A percentile compares a stretch with the other conserved stretches of the same genome.
Evolutionary conservation across 2,113 vertebrate genomes (phyloP).

Genomic region (Nothobranchius furzeri): DNA sequence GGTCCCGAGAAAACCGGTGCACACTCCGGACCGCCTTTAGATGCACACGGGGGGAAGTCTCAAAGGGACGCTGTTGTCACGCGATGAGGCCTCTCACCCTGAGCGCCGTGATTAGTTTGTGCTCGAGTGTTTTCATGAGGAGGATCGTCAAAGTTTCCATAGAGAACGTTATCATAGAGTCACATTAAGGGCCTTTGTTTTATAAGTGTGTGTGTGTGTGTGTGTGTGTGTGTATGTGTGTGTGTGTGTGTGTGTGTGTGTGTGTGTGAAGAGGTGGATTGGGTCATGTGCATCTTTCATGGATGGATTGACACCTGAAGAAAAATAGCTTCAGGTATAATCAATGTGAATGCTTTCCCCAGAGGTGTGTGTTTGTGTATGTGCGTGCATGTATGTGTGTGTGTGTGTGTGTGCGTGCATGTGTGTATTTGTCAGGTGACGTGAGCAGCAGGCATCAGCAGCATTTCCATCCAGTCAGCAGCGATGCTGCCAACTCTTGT

Average conservation of each 20-base stretch:
- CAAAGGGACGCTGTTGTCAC: constrained; percentile 46
- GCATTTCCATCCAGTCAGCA: constrained; percentile 76
- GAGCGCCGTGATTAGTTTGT: constrained; percentile 47
- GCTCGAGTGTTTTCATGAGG: constrained; percentile 24
- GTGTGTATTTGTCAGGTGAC: constrained; percentile 55
- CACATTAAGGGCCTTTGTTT: background rate
- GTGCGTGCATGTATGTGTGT: constrained; percentile 20
- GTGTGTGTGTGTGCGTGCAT: constrained; percentile 24
- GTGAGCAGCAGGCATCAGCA: constrained; percentile 72
- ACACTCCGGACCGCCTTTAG: background rate
- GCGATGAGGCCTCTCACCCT: constrained; percentile 27
- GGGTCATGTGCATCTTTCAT: constrained; percentile 49
- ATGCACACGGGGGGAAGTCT: constrained; percentile 12
- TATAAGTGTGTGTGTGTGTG: background rate
- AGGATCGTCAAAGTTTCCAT: constrained; percentile 46
- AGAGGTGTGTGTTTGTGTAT: constrained; percentile 7
- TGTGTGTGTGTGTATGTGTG: background rate
- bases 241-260: background rate
- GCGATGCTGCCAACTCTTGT: constrained; percentile 60
- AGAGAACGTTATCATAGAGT: constrained; percentile 45
- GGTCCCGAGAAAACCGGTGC: constrained; percentile 4
- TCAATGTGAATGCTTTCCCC: constrained; percentile 62
- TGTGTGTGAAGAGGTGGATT: background rate
- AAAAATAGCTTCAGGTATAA: constrained; percentile 72
- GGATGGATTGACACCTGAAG: constrained; percentile 66